Conservation (phyloP, 2,797 vertebrate genomes). For the Hylomyscus alleni region DNA sequence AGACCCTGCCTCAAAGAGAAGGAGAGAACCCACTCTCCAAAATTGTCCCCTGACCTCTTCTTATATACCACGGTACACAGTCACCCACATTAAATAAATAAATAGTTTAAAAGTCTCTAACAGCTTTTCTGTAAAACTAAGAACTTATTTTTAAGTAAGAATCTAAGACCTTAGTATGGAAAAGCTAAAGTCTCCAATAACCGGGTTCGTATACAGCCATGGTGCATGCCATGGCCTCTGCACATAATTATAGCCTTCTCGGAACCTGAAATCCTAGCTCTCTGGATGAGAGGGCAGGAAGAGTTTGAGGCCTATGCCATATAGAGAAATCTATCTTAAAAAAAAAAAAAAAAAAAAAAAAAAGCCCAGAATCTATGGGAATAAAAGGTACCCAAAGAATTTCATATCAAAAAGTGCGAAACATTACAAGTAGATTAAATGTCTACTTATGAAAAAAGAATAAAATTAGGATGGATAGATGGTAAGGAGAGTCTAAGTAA, state of each 20-base stretch:
- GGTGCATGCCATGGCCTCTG: fast-evolving
- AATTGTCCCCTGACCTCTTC: background rate
- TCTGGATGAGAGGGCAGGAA: background rate
- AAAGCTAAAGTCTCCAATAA: conserved; percentile 17
- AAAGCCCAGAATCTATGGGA: background rate
- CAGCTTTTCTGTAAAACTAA: background rate
- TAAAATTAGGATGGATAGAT: conserved; percentile 18
- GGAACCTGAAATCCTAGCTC: background rate
- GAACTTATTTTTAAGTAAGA: conserved; percentile 41
- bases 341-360: too few relatives aligned
- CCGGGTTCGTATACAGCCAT: background rate
- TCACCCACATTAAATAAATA: background rate
- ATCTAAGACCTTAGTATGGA: conserved; percentile 36
- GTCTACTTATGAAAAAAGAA: conserved; percentile 18
- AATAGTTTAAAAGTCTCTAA: background rate
- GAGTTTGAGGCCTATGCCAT: background rate
- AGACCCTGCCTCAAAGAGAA: background rate
- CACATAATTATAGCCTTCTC: too few relatives aligned
- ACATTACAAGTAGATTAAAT: background rate
- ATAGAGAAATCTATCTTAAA: background rate
- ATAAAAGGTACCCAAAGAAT: conserved; percentile 42
- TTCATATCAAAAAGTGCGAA: background rate
- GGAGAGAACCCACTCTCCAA: too few relatives aligned
- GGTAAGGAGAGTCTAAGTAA: background rate
- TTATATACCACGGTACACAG: background rate